phyloP scores from a whole-genome alignment of 2,113 vertebrate species.

The Octodon degus region DNA sequence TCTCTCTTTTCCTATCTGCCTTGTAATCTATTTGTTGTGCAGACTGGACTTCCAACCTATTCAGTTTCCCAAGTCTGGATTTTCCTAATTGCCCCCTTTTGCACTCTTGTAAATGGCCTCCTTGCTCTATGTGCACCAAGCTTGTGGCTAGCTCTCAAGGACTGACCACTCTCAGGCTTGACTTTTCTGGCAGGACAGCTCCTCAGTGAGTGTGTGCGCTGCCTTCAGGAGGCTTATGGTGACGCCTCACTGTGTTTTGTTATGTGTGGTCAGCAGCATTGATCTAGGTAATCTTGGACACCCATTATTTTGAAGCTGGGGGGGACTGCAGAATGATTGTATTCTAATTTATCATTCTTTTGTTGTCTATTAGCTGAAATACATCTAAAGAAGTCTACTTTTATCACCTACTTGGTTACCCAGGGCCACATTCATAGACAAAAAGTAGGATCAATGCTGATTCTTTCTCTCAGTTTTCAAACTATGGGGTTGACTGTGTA shows the following conservation, averaged over 20 bases:
- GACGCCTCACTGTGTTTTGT: no score
- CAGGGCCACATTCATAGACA: not conserved
- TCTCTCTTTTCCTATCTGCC: no score
- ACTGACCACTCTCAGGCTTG: no score
- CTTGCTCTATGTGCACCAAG: not conserved
- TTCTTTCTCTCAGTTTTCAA: slow-evolving; percentile 32
- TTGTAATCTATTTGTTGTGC: slow-evolving; percentile 4
- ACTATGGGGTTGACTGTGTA: not conserved
- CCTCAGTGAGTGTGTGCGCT: no score
- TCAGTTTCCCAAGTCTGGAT: not conserved
- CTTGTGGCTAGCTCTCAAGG: no score
- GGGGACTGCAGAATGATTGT: not conserved
- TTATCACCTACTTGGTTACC: not conserved
- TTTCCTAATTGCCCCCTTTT: no score
- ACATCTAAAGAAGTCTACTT: not conserved
- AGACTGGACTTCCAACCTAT: not conserved
- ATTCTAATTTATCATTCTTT: slow-evolving; percentile 18
- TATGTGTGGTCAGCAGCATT: not conserved
- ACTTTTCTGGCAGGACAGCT: no score
- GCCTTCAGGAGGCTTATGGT: no score
- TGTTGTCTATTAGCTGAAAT: not conserved
- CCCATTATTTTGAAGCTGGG: not conserved
- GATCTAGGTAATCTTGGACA: not conserved
- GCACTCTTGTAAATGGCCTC: not conserved
- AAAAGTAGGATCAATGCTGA: not conserved